Evolutionary conservation across 2,113 vertebrate genomes (phyloP).

Genomic region (Rhizomys pruinosus): DNA sequence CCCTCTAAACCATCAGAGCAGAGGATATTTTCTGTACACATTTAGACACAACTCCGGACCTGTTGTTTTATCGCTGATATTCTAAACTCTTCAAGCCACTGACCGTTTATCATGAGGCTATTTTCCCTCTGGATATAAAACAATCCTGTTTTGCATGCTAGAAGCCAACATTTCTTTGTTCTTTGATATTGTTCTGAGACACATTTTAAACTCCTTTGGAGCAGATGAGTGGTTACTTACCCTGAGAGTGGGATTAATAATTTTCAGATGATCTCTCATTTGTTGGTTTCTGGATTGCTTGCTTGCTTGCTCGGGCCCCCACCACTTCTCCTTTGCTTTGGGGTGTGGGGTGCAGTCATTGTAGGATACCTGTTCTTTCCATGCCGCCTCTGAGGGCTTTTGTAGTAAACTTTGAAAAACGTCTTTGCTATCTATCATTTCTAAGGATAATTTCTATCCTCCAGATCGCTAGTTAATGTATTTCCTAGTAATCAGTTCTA

Average conservation of each 20-base stretch:
- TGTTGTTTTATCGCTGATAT: background rate
- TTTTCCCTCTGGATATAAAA: background rate
- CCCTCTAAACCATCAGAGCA: background rate
- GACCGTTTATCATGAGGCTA: background rate
- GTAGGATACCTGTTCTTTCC: background rate
- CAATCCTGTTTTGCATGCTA: background rate
- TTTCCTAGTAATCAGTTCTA: background rate
- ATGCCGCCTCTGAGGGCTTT: background rate
- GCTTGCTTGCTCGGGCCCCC: background rate
- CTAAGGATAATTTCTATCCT: slow-evolving; percentile 25
- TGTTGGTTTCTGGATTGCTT: background rate
- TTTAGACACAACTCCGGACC: background rate
- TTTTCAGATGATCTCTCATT: background rate
- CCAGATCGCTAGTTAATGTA: background rate
- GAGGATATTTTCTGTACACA: background rate
- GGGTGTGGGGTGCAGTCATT: background rate
- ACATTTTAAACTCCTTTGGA: background rate
- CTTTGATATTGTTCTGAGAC: slow-evolving; percentile 40
- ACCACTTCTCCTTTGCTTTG: background rate
- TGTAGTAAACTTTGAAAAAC: slow-evolving; percentile 27
- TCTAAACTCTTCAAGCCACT: background rate
- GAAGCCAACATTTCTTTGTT: background rate
- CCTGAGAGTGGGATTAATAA: slow-evolving; percentile 3
- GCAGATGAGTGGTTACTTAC: background rate
- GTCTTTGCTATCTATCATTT: slow-evolving; percentile 1